Percentiles rank a stretch among this genome's conserved stretches.
These are phyloP conservation scores for Azorinus chamasolen DNA, from an alignment of 2,888 invertebrate genomes.

Conservation along the genomic window DNA sequence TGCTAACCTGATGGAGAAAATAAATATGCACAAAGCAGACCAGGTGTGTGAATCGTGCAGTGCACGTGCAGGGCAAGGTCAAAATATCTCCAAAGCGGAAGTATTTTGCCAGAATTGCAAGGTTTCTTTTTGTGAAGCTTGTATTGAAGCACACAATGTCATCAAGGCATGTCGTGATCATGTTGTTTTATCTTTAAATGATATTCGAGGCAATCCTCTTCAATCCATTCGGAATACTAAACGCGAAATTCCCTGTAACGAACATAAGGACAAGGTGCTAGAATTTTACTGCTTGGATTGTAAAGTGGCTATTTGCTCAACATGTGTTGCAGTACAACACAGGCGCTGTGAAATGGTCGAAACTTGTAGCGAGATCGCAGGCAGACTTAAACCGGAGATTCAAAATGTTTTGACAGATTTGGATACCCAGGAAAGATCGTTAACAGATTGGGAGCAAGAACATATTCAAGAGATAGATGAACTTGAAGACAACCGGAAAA, in stretches of 20 bases:
- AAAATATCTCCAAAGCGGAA: constrained; percentile 63
- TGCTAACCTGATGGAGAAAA: constrained; percentile 69
- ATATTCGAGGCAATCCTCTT: constrained; percentile 67
- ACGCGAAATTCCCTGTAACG: constrained; percentile 68
- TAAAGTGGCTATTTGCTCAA: constrained; percentile 68
- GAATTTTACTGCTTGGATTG: constrained; percentile 76
- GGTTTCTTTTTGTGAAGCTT: constrained; percentile 69
- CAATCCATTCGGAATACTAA: constrained; percentile 65
- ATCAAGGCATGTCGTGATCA: constrained; percentile 73
- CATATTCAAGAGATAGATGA: constrained; percentile 67
- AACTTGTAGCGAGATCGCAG: constrained; percentile 67
- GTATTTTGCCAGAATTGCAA: constrained; percentile 73
- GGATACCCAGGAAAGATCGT: constrained; percentile 57
- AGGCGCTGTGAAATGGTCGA: constrained; percentile 74
- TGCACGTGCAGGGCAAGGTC: constrained; percentile 47
- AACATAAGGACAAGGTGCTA: constrained; percentile 68
- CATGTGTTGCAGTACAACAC: constrained; percentile 74
- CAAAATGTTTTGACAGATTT: constrained; percentile 66
- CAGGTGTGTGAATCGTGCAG: constrained; percentile 69
- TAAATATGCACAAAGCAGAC: constrained; percentile 65
- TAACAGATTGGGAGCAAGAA: constrained; percentile 68
- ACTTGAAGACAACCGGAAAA: constrained; percentile 61
- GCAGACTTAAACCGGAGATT: constrained; percentile 70
- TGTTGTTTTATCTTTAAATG: constrained; percentile 63
- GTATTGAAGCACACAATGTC: constrained; percentile 72